Evolutionary conservation across 2,113 vertebrate genomes (phyloP), one percentile per base, ranked within the genome.

Genomic region (Phylloscopus trochilus): DNA sequence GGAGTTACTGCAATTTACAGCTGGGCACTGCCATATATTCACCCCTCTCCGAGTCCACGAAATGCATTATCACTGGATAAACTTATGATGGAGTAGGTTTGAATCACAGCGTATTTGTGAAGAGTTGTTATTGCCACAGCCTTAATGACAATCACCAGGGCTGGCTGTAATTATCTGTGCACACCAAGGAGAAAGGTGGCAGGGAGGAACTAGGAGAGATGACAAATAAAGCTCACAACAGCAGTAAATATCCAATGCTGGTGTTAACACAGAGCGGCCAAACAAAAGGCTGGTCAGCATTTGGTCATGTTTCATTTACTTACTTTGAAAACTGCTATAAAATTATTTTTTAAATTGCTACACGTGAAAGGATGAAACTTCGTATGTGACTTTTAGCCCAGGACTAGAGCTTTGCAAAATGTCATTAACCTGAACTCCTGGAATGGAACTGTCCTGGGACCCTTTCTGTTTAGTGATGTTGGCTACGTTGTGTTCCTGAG

Each of bases 111-210:
- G 6, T 27, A 18, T 46, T 91, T 69, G 67, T 67, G 55, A 87
- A 41, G 73, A 67, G 72, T 28, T 70, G 58, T n/a, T 85, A 74
- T 39, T 52, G 67, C 87, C 39, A 10, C 10, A 44, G 49, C 87
- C 79, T 79, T 90, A 95, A 95, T 59, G 86, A 85, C 59, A 83
- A 77, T 66, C 77, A 68, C 47, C 59, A n/a, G 0, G 17, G 59
- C 79, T 83, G 78, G 76, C 64, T 91, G 22, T 88, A 95, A 93
- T 93, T 94, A 94, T 63, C 87, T 30, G 44, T 56, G 30, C 7
- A 52, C 90, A 88, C 68, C 93, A 90, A 94, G 90, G 87, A 93
- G 87, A 96, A 93, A 44, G 87, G 53, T 56, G 93, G 75, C 90
- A 78, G 72, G 8, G 79, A 96, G 44, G 72, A 91, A 78, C 64